Evolutionary conservation across 2,797 vertebrate genomes (phyloP), one percentile per base, ranked within the genome.

Genomic region (Pelochelys cantorii): DNA sequence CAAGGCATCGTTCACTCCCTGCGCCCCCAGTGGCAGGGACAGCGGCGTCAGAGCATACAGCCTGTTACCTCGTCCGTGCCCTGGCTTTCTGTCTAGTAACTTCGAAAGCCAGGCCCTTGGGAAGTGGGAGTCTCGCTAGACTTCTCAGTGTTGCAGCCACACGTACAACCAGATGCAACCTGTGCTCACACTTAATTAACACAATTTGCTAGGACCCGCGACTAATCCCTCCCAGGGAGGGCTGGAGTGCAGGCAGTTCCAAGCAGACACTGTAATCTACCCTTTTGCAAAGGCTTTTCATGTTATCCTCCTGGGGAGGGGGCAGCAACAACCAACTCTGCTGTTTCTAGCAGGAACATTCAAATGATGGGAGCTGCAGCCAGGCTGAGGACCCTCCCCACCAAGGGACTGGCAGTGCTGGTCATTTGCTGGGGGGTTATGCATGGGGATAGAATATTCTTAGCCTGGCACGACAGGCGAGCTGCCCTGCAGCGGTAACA

Each of bases 381-480:
- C 22, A 14, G 79, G 60, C 9, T 60, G 60, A 37, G 83, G 11
- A 8, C 3, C 0, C 23, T 12, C 2, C 15, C 5, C 12, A 0
- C 0, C 22, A 5, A 68, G 25, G 13, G 57, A 57, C 42, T 34
- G 23, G 0, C 0, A 14, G 29, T 52, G 85, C 10, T 1, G 2
- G 3, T 0, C 29, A 79, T 55, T n/a, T 52, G 12, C 65, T 57
- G 37, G 31, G 20, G 52, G 78, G 15, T 81, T 25, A 31, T 59
- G 31, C 22, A 52, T 0, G 20, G 11, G 65, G 29, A 34, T 2
- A 34, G 42, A 3, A 12, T 3, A 5, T 42, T 17, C 7, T 54
- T 5, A 1, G 29, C 4, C 20, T 2, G 29, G 8, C 57, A 31
- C 22, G 53, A 55, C 14, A 65, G 48, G 65, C 5, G 60, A 7